Evolutionary conservation across 2,888 invertebrate species (phyloP), one percentile per base, ranked within the genome.

Genomic region (Himalopsyche japonica): DNA sequence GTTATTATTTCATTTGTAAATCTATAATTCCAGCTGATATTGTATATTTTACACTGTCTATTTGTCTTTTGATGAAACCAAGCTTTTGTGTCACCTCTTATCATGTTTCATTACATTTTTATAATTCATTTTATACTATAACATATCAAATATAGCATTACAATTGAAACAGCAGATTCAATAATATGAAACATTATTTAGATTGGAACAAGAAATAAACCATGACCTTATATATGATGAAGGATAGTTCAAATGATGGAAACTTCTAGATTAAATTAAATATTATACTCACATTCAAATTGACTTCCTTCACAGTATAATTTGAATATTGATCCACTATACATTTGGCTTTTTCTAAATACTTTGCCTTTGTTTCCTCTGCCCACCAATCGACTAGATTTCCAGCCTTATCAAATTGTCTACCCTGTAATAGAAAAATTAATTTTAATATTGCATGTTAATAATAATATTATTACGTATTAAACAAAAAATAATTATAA

Each of bases 381-480:
- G 95, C 95, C 98, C 98, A 98, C 98, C 98, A 98, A 89, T 98
- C 97, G 0, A 96, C 94, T 87, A 98, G 91, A 90, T 98, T 98
- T 18, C 98, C 98, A 86, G 97, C 94, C 87, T 96, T 95, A 90
- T 98, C 98, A 89, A 97, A 98, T 91, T 98, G 97, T 79, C 98
- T 94, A 81, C 98, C 98, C 93, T 94, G 90, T 24, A 84, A 87
- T 30, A 37, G 24, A 78, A 37, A 6, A 79, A 20, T 20, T 10
- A 43, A 32, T 48, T 79, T 57, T 24, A 77, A 82, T 1, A 7
- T 43, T 12, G 7, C 12, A 15, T 43, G 0, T 43, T n/a, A n/a
- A n/a, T n/a, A n/a, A n/a, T n/a, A n/a, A n/a, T n/a, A n/a, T n/a
- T n/a, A n/a, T n/a, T n/a, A n/a, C n/a, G n/a, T n/a, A n/a, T 43